Percentiles rank a stretch among this genome's conserved stretches.
phyloP scores from a whole-genome alignment of 2,888 invertebrate genomes.

The Oeneis ivallda region DNA sequence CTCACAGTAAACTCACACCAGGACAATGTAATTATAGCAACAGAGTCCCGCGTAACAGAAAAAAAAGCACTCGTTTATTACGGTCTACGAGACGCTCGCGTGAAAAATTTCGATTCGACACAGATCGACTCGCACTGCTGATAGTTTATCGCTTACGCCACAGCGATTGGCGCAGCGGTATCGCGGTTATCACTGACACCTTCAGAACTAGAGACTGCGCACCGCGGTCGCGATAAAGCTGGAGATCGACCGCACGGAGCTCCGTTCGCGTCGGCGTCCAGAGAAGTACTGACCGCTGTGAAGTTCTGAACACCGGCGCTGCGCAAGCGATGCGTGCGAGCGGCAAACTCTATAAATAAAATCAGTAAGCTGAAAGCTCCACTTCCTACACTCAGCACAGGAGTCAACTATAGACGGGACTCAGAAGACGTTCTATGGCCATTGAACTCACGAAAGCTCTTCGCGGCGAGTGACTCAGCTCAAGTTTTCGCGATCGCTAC shows the following conservation, averaged over 20 bases:
- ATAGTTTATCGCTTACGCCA: constrained; percentile 57
- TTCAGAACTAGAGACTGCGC: constrained; percentile 56
- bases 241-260: constrained; percentile 46
- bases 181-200: constrained; percentile 70
- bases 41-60: constrained; percentile 52
- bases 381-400: constrained; percentile 68
- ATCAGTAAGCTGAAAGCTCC: constrained; percentile 56
- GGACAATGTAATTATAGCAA: constrained; percentile 56
- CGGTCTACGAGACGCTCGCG: constrained; percentile 50
- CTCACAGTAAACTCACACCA: constrained; percentile 53
- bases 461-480: constrained; percentile 56
- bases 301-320: constrained; percentile 41
- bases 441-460: constrained; percentile 74
- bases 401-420: constrained; percentile 43
- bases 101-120: constrained; percentile 61
- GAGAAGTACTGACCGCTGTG: constrained; percentile 50
- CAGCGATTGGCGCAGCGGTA: constrained; percentile 67
- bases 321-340: constrained; percentile 54
- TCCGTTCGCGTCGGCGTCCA: constrained; percentile 59
- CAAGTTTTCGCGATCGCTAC: constrained; percentile 45
- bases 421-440: constrained; percentile 76
- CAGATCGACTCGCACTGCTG: constrained; percentile 50
- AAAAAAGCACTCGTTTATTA: constrained; percentile 57
- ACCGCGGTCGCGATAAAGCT: constrained; percentile 47
- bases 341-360: constrained; percentile 67